A percentile compares a stretch with the other conserved stretches of the same genome.
Evolutionary conservation across 2,113 vertebrate species (phyloP).

Genomic region (Pteronura brasiliensis): DNA sequence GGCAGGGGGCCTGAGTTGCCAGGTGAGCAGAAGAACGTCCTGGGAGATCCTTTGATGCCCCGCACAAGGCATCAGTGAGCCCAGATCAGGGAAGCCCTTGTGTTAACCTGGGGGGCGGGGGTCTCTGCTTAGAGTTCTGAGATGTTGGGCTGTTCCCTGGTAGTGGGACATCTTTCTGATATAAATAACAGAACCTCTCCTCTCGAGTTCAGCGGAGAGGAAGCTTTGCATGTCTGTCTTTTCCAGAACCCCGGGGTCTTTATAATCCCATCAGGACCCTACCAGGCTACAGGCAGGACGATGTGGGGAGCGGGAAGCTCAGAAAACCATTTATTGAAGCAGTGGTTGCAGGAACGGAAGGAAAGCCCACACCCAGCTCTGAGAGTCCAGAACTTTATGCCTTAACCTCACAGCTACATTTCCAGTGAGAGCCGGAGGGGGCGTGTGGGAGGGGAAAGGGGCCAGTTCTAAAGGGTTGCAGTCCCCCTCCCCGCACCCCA

Average conservation of each 20-base stretch:
- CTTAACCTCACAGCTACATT: not conserved
- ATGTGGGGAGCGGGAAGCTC: not conserved
- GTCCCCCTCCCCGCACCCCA: fast-evolving
- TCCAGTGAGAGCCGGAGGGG: not conserved
- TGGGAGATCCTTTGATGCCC: not conserved
- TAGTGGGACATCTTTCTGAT: not conserved
- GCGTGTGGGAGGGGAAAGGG: not conserved
- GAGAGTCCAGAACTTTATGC: not conserved
- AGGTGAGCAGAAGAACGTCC: not conserved
- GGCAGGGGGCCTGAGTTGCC: not conserved
- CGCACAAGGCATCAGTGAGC: fast-evolving
- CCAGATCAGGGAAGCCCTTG: fast-evolving
- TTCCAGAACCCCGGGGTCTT: not conserved
- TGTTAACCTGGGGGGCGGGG: not conserved
- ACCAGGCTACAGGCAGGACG: not conserved
- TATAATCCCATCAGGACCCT: too few species aligned
- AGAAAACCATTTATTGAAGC: not conserved
- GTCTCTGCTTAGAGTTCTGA: not conserved
- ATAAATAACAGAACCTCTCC: not conserved
- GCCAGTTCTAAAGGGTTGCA: not conserved
- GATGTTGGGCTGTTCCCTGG: not conserved
- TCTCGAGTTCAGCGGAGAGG: not conserved
- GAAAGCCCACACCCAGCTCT: not conserved
- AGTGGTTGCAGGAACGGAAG: not conserved
- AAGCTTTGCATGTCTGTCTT: not conserved